Conservation (phyloP, 2,888 invertebrate genomes). For the Meteorus cinctellus region DNA sequence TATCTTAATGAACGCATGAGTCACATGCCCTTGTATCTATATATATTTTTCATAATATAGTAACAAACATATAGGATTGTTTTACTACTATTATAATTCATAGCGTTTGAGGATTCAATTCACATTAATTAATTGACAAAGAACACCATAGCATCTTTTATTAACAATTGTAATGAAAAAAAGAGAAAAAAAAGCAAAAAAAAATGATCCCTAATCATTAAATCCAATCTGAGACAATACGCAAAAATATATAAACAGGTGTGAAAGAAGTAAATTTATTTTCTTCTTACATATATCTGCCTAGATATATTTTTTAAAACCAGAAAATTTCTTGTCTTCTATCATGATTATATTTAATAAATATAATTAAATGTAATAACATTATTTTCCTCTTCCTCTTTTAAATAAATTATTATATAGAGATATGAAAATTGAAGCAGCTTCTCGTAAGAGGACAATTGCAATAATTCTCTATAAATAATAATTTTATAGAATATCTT, state of each 20-base stretch:
- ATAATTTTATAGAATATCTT: not conserved
- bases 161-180: not conserved
- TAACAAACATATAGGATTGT: not conserved
- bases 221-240: not conserved
- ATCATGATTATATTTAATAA: not conserved
- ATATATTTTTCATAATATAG: not conserved
- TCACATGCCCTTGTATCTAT: not conserved
- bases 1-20: not conserved
- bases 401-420: not conserved
- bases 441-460: too few species aligned
- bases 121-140: not conserved
- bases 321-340: not conserved
- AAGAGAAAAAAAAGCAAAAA: not conserved
- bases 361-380: not conserved
- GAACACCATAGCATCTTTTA: not conserved
- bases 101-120: not conserved
- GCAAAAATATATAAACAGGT: slow-evolving; percentile 5
- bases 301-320: not conserved
- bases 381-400: not conserved
- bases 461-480: too few species aligned
- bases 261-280: slow-evolving; percentile 21
- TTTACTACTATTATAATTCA: not conserved
- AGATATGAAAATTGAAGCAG: not conserved
- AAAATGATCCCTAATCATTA: not conserved
- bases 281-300: slow-evolving; percentile 3